phyloP scores from a whole-genome alignment of 2,888 invertebrate species.

The Sesia bembeciformis region DNA sequence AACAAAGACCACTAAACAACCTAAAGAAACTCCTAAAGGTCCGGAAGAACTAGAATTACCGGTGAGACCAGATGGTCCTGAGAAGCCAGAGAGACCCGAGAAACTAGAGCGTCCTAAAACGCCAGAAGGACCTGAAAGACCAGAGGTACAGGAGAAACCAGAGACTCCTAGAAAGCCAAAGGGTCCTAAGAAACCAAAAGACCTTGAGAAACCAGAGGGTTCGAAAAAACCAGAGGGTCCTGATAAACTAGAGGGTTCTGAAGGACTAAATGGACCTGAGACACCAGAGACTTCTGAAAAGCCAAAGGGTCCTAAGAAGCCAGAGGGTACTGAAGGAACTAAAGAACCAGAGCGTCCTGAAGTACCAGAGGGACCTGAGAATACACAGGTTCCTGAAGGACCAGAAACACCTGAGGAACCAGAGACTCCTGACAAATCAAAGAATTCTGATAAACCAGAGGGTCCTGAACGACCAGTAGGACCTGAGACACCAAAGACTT shows the following conservation, averaged over 20 bases:
- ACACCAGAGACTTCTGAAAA: background rate
- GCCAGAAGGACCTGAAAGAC: background rate
- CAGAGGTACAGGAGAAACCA: background rate
- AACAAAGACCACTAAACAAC: too few relatives aligned
- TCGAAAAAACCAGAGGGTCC: too few relatives aligned
- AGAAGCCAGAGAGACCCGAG: background rate
- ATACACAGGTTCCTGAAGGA: background rate
- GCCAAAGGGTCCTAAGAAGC: background rate
- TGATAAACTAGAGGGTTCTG: background rate
- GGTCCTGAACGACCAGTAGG: background rate
- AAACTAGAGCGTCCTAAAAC: background rate
- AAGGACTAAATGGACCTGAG: background rate
- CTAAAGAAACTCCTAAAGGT: background rate
- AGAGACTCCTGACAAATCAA: background rate
- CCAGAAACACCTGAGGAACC: background rate
- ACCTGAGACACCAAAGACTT: background rate
- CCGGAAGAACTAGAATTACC: background rate
- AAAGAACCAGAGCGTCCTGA: background rate
- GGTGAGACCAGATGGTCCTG: background rate
- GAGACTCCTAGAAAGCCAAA: background rate
- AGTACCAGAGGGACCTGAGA: background rate
- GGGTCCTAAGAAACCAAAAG: background rate
- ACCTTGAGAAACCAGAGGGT: too few relatives aligned
- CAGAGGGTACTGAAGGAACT: background rate
- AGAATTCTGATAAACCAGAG: background rate